Conservation (phyloP, 2,113 vertebrate species). For the Diphyllodes magnificus region DNA sequence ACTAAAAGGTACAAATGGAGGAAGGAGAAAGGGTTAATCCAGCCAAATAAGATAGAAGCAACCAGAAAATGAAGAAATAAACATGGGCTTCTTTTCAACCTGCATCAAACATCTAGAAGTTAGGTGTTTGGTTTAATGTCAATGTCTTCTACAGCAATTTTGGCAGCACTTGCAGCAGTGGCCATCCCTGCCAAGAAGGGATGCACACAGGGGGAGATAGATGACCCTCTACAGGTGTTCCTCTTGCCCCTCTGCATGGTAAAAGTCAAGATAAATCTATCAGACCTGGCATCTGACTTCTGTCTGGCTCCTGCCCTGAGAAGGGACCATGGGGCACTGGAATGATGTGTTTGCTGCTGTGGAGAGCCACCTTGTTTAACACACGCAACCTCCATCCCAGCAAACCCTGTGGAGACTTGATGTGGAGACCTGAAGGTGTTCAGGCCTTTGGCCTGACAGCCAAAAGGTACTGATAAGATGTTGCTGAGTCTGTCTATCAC, state of each 20-base stretch:
- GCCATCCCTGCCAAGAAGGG: background rate
- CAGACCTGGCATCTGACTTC: background rate
- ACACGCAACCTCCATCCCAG: fast-evolving
- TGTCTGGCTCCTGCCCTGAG: background rate
- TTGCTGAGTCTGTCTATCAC: background rate
- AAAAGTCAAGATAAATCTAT: background rate
- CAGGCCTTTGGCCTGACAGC: background rate
- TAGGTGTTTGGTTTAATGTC: background rate
- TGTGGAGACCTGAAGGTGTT: background rate
- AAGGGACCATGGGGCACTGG: fast-evolving
- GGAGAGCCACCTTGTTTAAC: background rate
- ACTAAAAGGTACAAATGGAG: background rate
- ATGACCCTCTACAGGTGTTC: background rate
- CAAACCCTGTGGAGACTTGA: background rate
- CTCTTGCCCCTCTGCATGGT: background rate
- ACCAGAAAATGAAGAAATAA: background rate
- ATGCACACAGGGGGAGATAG: background rate
- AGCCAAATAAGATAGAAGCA: background rate
- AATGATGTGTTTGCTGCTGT: background rate
- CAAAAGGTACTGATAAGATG: background rate
- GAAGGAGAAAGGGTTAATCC: background rate
- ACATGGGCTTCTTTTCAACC: background rate
- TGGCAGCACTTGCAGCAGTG: background rate
- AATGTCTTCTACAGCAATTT: background rate
- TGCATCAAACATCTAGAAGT: background rate